Percentiles rank a stretch among this genome's conserved stretches.
phyloP scores from a whole-genome alignment of 2,888 invertebrate genomes.

The Amiota minor region DNA sequence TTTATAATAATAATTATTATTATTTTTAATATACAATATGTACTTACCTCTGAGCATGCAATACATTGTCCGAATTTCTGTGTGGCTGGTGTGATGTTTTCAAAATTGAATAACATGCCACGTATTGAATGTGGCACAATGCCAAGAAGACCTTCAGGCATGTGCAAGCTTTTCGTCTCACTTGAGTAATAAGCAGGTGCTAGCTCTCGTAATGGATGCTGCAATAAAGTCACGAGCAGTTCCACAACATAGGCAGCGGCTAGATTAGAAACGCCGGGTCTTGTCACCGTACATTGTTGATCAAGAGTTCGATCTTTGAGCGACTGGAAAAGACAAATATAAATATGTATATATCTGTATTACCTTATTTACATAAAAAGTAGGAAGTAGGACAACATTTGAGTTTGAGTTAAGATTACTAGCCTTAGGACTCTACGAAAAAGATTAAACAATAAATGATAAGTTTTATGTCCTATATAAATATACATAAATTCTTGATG shows the following conservation, averaged over 20 bases:
- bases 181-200: conserved; percentile 79
- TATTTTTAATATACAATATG: background rate
- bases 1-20: background rate
- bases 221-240: conserved; percentile 86
- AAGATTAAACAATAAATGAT: background rate
- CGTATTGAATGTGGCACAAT: conserved; percentile 93
- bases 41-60: conserved; percentile 84
- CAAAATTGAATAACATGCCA: conserved; percentile 89
- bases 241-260: conserved; percentile 94
- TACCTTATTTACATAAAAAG: too few species aligned
- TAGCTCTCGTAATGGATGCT: conserved; percentile 82
- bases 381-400: too few species aligned
- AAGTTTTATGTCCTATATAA: too few species aligned
- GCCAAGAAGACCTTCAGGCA: conserved; percentile 81
- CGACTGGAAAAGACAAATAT: conserved; percentile 78
- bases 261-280: conserved; percentile 93
- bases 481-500: too few species aligned
- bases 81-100: conserved; percentile 88
- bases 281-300: conserved; percentile 97
- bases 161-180: conserved; percentile 51
- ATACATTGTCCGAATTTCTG: conserved; percentile 91
- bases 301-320: conserved; percentile 92
- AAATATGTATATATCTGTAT: background rate
- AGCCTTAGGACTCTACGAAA: too few species aligned
- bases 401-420: too few species aligned